Conservation (phyloP, 2,888 invertebrate species). For the Polydrusus cervinus region DNA sequence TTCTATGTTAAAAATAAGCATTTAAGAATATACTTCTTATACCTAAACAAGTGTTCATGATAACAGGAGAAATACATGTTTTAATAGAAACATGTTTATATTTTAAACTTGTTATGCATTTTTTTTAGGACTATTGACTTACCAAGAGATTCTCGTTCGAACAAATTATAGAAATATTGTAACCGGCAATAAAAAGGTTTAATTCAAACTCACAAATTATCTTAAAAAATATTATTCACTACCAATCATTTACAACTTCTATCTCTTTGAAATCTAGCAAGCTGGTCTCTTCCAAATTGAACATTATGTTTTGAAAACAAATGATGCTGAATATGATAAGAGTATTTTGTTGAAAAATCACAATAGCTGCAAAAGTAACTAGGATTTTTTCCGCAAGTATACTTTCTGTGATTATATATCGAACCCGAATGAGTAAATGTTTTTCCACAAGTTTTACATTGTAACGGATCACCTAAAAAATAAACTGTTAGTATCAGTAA, state of each 20-base stretch:
- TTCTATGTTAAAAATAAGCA: too few species aligned
- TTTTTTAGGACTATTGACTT: too few species aligned
- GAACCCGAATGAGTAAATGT: constrained; percentile 7
- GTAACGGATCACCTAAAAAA: constrained; percentile 15
- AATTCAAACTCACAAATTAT: too few species aligned
- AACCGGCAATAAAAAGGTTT: neutral
- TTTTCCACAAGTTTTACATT: constrained; percentile 21
- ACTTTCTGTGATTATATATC: constrained; percentile 31
- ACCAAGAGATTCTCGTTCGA: too few species aligned
- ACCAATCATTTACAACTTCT: neutral
- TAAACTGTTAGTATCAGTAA: neutral
- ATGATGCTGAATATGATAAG: constrained; percentile 46
- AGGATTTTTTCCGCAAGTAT: constrained; percentile 32
- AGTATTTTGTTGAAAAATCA: constrained; percentile 50
- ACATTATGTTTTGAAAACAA: constrained; percentile 30
- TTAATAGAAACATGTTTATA: too few species aligned
- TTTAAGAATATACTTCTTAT: too few species aligned
- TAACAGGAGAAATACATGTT: too few species aligned
- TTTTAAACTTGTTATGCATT: too few species aligned
- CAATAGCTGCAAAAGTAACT: constrained; percentile 38
- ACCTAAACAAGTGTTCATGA: too few species aligned
- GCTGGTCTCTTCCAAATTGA: neutral
- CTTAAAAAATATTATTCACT: neutral
- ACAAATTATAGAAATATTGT: too few species aligned
- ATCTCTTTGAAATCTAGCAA: neutral